These are phyloP conservation scores for Glyptemys insculpta DNA, from an alignment of 2,797 vertebrate genomes.

Conservation along the genomic window DNA sequence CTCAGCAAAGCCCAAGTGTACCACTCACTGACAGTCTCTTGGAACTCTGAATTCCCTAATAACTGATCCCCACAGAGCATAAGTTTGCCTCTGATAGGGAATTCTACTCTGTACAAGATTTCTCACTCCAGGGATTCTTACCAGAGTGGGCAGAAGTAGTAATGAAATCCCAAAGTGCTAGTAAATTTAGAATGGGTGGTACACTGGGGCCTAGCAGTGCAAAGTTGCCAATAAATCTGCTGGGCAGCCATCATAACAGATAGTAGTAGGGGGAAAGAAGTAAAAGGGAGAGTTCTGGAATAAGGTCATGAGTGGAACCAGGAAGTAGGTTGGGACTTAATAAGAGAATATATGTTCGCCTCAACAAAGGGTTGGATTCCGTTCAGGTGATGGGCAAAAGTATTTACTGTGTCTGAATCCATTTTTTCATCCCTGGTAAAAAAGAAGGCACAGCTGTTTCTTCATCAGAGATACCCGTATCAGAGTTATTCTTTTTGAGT, in stretches of 20 bases:
- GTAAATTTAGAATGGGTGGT: background rate
- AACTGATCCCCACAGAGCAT: background rate
- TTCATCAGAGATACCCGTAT: no score
- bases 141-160: background rate
- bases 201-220: background rate
- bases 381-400: background rate
- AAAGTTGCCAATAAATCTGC: background rate
- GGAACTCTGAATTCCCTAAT: background rate
- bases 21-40: background rate
- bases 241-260: background rate
- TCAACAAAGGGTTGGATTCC: background rate
- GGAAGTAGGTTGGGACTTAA: background rate
- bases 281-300: background rate
- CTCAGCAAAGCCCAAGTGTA: fast-evolving
- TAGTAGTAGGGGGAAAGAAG: background rate
- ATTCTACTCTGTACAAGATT: background rate
- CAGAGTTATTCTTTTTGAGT: no score
- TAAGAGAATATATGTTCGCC: background rate
- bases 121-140: background rate
- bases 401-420: background rate
- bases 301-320: background rate
- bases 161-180: background rate
- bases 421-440: background rate
- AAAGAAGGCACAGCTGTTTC: background rate
- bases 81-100: background rate